Evolutionary conservation across 37 sponge, comb jelly and placozoan genomes (phyloP).

Genomic region (Eunapius fragilis): DNA sequence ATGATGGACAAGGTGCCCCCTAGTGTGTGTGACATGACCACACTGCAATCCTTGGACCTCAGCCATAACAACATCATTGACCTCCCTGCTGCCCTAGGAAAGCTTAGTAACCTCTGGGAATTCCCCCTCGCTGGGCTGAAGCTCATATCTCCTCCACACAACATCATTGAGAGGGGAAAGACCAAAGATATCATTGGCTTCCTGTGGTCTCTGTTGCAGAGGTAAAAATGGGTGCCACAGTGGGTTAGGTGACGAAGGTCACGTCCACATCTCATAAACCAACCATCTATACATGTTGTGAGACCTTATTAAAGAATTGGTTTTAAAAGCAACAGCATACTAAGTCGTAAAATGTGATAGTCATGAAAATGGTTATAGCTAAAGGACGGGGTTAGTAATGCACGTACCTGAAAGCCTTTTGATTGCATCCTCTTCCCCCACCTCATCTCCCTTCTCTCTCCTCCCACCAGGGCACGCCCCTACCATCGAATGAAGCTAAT

Average conservation of each 20-base stretch:
- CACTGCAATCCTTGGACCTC: conserved; percentile 68
- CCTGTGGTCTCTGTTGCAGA: conserved; percentile 74
- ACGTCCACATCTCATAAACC: too few species aligned
- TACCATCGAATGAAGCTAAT: conserved; percentile 93
- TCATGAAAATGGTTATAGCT: too few species aligned
- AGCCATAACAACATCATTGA: conserved; percentile 78
- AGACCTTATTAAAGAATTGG: too few species aligned
- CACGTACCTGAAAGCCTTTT: too few species aligned
- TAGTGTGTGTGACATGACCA: conserved; percentile 66
- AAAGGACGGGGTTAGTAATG: too few species aligned
- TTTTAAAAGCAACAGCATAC: too few species aligned
- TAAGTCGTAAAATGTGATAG: too few species aligned
- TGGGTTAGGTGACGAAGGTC: too few species aligned
- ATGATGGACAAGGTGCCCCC: conserved; percentile 50
- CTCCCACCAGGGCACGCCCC: conserved; percentile 67
- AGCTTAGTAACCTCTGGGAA: conserved; percentile 78
- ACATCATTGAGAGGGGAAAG: conserved; percentile 79
- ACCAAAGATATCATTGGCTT: conserved; percentile 87
- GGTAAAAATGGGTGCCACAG: too few species aligned
- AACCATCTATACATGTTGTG: too few species aligned
- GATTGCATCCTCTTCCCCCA: too few species aligned
- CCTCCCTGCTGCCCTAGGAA: conserved; percentile 71
- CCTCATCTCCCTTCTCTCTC: too few species aligned
- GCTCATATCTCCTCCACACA: conserved; percentile 84
- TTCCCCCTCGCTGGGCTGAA: conserved; percentile 77